phyloP scores from a whole-genome alignment of 2,888 invertebrate genomes.

The Chrysopilus asiliformis region DNA sequence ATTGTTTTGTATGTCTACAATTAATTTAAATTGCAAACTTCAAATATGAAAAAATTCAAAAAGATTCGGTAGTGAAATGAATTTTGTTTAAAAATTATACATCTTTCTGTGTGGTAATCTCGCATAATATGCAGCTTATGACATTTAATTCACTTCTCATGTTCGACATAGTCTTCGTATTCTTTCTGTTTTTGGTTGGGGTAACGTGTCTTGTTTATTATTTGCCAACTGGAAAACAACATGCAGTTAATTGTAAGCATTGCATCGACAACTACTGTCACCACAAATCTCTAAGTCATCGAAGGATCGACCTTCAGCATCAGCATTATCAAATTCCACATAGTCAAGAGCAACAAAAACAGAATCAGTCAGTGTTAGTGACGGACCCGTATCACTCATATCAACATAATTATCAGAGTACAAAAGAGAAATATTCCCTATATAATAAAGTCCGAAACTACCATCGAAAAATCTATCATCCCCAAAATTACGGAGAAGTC shows the following conservation, averaged over 20 bases:
- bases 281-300: slow-evolving; percentile 3
- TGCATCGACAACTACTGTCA: slow-evolving; percentile 6
- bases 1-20: no score
- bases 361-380: not conserved
- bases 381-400: not conserved
- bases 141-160: slow-evolving; percentile 76
- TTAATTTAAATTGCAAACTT: no score
- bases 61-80: no score
- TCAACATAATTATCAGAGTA: not conserved
- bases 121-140: slow-evolving; percentile 61
- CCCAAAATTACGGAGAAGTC: no score
- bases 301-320: slow-evolving; percentile 7
- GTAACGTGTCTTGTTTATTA: slow-evolving; percentile 73
- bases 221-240: slow-evolving; percentile 44
- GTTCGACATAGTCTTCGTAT: slow-evolving; percentile 79
- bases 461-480: no score
- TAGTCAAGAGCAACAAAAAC: not conserved
- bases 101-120: no score
- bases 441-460: no score
- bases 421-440: no score
- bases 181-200: slow-evolving; percentile 72
- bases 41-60: no score
- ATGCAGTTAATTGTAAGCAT: slow-evolving; percentile 2
- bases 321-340: not conserved
- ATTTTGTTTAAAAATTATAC: no score